Percentiles rank a stretch among this genome's conserved stretches.
Evolutionary conservation across 2,797 vertebrate genomes (phyloP).

Genomic region (Dendrocincla fuliginosa): DNA sequence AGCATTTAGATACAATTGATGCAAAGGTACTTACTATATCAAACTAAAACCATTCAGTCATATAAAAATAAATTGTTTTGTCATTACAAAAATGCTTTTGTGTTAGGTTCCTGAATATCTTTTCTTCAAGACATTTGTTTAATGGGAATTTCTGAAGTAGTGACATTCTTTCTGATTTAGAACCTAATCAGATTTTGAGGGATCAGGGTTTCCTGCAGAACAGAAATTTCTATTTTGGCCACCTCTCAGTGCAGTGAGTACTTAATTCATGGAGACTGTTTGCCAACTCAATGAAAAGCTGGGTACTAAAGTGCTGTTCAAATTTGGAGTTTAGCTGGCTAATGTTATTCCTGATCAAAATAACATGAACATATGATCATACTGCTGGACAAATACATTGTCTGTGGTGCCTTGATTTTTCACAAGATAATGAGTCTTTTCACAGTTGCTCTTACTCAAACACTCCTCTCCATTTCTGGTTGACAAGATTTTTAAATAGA

Average conservation of each 20-base stretch:
- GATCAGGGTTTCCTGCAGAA: neutral
- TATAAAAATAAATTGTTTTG: neutral
- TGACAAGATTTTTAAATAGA: neutral
- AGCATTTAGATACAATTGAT: constrained; percentile 1
- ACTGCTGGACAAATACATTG: neutral
- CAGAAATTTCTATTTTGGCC: constrained; percentile 4
- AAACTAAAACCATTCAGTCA: neutral
- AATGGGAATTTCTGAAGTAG: neutral
- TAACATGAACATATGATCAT: neutral
- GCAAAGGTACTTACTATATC: neutral
- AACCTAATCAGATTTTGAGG: neutral
- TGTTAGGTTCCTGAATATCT: neutral
- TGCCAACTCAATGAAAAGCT: neutral
- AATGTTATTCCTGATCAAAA: neutral
- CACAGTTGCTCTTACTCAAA: neutral
- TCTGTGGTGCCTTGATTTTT: neutral
- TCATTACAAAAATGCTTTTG: constrained; percentile 3
- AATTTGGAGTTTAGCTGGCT: neutral
- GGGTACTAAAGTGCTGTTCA: neutral
- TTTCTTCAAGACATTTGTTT: neutral
- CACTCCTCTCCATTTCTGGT: neutral
- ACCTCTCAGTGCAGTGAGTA: neutral
- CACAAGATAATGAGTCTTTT: neutral
- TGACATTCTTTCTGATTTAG: neutral
- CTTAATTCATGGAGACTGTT: neutral